These are phyloP conservation scores for Dicrostonyx torquatus DNA, from an alignment of 2,797 vertebrate genomes.

Conservation along the genomic window DNA sequence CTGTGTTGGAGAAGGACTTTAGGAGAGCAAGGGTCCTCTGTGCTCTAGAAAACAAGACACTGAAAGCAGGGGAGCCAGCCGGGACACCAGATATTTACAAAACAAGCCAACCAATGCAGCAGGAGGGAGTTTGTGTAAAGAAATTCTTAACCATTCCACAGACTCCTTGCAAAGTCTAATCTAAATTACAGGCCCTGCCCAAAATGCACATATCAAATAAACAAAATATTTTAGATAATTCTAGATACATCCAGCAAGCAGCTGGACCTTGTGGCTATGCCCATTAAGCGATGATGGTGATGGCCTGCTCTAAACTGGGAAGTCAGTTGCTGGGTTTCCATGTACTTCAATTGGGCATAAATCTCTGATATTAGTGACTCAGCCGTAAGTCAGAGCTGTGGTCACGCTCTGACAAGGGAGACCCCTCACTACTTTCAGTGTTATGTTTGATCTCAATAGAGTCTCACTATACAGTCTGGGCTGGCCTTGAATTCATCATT, in stretches of 20 bases:
- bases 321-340: not conserved
- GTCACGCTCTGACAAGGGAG: not conserved
- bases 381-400: not conserved
- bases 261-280: not conserved
- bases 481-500: not conserved
- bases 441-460: not conserved
- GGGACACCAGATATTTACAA: not conserved
- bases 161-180: slow-evolving; percentile 15
- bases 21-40: not conserved
- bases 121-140: not conserved
- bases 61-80: not conserved
- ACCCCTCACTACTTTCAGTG: slow-evolving; percentile 5
- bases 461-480: not conserved
- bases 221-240: not conserved
- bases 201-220: not conserved
- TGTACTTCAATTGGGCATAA: slow-evolving; percentile 40
- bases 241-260: not conserved
- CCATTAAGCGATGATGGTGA: not conserved
- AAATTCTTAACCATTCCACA: not conserved
- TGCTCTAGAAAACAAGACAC: not conserved
- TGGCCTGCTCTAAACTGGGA: not conserved
- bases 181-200: not conserved
- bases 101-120: not conserved
- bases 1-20: not conserved
- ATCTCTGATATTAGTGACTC: slow-evolving; percentile 32